Conservation (phyloP, 2,797 vertebrate species). For the Arnoldichthys spilopterus region DNA sequence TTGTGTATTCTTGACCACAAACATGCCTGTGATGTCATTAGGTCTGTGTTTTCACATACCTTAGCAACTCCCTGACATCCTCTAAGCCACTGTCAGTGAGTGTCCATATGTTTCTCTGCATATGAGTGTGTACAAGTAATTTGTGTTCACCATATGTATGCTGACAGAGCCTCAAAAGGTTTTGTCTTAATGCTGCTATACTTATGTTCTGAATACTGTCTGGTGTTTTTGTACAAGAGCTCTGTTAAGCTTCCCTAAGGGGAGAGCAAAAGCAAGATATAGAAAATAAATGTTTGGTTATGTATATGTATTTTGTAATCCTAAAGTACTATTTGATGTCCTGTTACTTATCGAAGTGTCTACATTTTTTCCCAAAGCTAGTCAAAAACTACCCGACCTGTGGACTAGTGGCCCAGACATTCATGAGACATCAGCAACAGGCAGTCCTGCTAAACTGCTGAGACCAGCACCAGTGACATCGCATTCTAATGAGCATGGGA, state of each 20-base stretch:
- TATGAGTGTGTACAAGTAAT: constrained; percentile 15
- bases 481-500: constrained; percentile 33
- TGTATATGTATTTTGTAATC: background rate
- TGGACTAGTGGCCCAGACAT: constrained; percentile 16
- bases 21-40: constrained; percentile 25
- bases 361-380: constrained; percentile 29
- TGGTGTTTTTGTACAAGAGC: background rate
- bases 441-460: constrained; percentile 3
- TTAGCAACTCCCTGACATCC: constrained; percentile 40
- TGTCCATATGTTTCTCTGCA: constrained; percentile 17
- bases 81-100: constrained; percentile 24
- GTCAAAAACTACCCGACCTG: constrained; percentile 28
- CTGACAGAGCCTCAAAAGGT: constrained; percentile 15
- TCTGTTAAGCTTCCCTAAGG: background rate
- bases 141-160: constrained; percentile 28
- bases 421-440: background rate
- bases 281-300: background rate
- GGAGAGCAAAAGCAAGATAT: background rate
- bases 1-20: constrained; percentile 8
- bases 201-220: background rate
- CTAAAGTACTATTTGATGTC: background rate
- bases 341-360: background rate
- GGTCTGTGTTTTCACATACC: background rate
- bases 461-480: background rate
- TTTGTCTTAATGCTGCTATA: background rate